A percentile compares a stretch with the other conserved stretches of the same genome.
Conservation (phyloP, 1,140 invertebrate genomes). For the Ruditapes philippinarum region DNA sequence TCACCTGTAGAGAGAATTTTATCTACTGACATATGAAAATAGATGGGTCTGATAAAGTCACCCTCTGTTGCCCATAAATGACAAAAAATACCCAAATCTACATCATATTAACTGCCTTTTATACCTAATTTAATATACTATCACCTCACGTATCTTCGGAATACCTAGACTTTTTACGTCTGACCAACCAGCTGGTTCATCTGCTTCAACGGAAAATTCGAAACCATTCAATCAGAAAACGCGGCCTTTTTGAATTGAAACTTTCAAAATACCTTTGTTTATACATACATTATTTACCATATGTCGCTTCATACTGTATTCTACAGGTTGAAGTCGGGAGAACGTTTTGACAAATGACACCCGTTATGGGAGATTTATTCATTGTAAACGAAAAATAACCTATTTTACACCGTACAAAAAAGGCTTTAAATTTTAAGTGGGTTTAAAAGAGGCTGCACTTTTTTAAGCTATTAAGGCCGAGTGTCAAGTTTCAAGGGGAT, state of each 20-base stretch:
- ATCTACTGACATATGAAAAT: not conserved
- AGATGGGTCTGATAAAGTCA: not conserved
- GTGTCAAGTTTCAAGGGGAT: too few relatives aligned
- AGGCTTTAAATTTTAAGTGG: too few relatives aligned
- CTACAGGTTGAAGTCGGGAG: not conserved
- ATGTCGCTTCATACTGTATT: not conserved
- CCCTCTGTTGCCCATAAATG: not conserved
- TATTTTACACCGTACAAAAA: too few relatives aligned
- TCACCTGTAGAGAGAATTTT: not conserved
- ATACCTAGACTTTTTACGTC: not conserved
- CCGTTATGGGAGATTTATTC: too few relatives aligned
- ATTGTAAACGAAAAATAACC: too few relatives aligned
- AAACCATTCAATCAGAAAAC: slow-evolving; percentile 20
- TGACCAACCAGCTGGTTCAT: slow-evolving; percentile 19
- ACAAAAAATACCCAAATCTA: not conserved
- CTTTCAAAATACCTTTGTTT: not conserved
- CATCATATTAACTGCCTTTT: not conserved
- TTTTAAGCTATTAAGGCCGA: too few relatives aligned
- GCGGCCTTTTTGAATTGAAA: not conserved
- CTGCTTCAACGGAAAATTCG: slow-evolving; percentile 15
- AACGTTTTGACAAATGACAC: too few relatives aligned
- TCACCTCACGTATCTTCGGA: not conserved
- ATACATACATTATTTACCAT: slow-evolving; percentile 16
- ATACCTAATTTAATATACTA: not conserved
- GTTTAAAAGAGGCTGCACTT: too few relatives aligned